Conservation (phyloP, 1,140 invertebrate genomes). For the Cylas formicarius region DNA sequence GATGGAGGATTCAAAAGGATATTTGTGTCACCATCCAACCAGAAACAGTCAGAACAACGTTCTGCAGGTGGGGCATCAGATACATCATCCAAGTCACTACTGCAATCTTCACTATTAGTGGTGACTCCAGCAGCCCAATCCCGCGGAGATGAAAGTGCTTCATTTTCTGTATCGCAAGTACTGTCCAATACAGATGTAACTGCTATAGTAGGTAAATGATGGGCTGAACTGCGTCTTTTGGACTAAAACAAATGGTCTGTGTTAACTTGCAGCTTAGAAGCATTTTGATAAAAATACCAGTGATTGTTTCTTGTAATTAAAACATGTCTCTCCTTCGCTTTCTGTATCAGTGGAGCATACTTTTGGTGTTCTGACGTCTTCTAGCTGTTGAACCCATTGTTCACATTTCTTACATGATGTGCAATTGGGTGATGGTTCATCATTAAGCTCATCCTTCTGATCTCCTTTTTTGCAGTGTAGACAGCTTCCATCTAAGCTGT, state of each 20-base stretch:
- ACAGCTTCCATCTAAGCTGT: conserved; percentile 11
- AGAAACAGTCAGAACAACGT: conserved; percentile 47
- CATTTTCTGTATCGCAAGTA: conserved; percentile 30
- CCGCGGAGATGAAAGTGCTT: conserved; percentile 39
- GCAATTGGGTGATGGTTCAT: conserved; percentile 16
- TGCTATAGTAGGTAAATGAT: conserved; percentile 15
- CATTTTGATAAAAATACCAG: conserved; percentile 7
- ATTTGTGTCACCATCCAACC: conserved; percentile 66
- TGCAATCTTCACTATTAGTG: conserved; percentile 78
- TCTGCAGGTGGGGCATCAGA: conserved; percentile 43
- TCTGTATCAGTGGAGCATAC: conserved; percentile 25
- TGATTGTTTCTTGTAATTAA: conserved; percentile 16
- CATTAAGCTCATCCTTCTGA: conserved; percentile 11
- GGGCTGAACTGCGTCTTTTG: conserved; percentile 13
- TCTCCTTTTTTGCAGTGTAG: conserved; percentile 17
- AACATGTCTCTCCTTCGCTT: conserved; percentile 25
- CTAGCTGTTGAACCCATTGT: conserved; percentile 38
- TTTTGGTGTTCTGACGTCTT: conserved; percentile 16
- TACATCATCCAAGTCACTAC: conserved; percentile 60
- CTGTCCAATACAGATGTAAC: conserved; percentile 20
- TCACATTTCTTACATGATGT: conserved; percentile 33
- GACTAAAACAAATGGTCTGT: conserved; percentile 6
- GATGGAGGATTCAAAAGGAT: conserved; percentile 64
- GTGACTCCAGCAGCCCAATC: conserved; percentile 52
- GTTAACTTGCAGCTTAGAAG: conserved; percentile 1